These are phyloP conservation scores for Trematomus bernacchii DNA, from an alignment of 2,797 vertebrate genomes.

Conservation along the genomic window DNA sequence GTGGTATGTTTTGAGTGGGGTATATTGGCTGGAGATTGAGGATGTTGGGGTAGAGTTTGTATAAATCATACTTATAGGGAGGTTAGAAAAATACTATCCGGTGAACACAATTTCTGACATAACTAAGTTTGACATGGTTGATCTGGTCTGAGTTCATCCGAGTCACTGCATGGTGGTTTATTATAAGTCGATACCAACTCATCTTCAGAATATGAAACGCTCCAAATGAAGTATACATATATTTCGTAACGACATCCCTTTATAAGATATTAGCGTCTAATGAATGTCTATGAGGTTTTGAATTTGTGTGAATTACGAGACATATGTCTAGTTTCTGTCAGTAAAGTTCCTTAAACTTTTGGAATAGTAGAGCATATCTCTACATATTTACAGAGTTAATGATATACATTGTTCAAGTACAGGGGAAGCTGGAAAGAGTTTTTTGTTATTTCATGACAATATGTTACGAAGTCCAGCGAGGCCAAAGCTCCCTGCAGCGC, in stretches of 20 bases:
- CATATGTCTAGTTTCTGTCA: constrained; percentile 23
- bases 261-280: not conserved
- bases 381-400: constrained; percentile 10
- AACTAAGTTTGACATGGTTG: constrained; percentile 4
- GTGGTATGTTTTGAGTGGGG: constrained; percentile 42
- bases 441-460: constrained; percentile 56
- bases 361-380: constrained; percentile 9
- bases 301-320: not conserved
- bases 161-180: not conserved
- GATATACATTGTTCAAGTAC: constrained; percentile 14
- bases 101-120: constrained; percentile 6
- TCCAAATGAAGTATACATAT: too few relatives aligned
- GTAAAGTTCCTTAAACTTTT: constrained; percentile 1
- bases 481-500: constrained; percentile 44
- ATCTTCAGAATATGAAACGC: constrained; percentile 6
- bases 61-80: constrained; percentile 21
- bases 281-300: not conserved
- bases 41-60: constrained; percentile 25
- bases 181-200: constrained; percentile 1
- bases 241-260: not conserved
- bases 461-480: constrained; percentile 41
- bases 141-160: constrained; percentile 16
- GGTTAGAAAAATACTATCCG: constrained; percentile 14
- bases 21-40: constrained; percentile 41
- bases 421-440: constrained; percentile 20